Evolutionary conservation across 2,113 vertebrate species (phyloP), one percentile per base, ranked within the genome.

Genomic region (Melierax canorus): DNA sequence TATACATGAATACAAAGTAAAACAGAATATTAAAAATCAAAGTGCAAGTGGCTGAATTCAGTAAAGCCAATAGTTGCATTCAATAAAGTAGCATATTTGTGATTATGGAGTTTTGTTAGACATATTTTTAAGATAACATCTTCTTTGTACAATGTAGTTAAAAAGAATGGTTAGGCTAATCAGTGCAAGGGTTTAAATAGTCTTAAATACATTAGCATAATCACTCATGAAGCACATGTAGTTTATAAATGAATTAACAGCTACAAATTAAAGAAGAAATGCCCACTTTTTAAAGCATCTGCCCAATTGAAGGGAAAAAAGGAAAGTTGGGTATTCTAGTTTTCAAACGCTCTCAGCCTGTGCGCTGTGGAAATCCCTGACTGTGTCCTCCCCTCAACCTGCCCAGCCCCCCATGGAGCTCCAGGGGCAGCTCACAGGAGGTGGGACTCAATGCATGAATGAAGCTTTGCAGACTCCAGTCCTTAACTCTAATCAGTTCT

Each of bases 51-150:
- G 48, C 67, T 94, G 88, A 94, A 97, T 91, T 92, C 96, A 89
- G 77, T 93, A 94, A 93, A 80, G 55, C 88, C 43, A 88, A 38
- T n/a, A 96, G 78, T 39, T 85, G 82, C 39, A 62, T 73, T 95
- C 91, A 95, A 67, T 69, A 92, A 95, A 94, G 93, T 63, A 92
- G 71, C 76, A 76, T 93, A 63, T 74, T 93, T 91, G 93, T 92
- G 94, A 97, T 95, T 96, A 96, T 78, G 59, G 93, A 94, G 86
- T 88, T 97, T 94, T 95, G 75, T 81, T 82, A 95, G 94, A 92
- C 68, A 78, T 74, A 69, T 90, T 96, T 96, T 94, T 88, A 96
- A 97, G 97, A 96, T 95, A 97, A 92, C 84, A 92, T 95, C 96
- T 96, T 95, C 95, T 96, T 97, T 96, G 83, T 74, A 94, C 90